Conservation (phyloP, 2,113 vertebrate species). For the Entomyzon cyanotis region DNA sequence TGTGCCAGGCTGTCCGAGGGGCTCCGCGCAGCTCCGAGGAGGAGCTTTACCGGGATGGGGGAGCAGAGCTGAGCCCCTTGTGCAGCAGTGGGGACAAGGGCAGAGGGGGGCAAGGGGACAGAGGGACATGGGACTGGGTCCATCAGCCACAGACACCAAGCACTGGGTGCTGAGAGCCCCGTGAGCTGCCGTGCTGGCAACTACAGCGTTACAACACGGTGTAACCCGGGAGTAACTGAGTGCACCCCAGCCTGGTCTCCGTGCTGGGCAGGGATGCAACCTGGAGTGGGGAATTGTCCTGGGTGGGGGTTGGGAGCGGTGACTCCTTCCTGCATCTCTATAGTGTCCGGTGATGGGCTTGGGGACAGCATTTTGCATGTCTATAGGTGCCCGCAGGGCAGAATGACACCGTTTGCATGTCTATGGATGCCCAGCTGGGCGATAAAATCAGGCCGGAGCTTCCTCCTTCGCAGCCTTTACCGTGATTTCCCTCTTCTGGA, state of each 20-base stretch:
- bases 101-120: not conserved
- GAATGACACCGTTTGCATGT: not conserved
- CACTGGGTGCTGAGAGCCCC: rapidly evolving
- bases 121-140: not conserved
- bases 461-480: not conserved
- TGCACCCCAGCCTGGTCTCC: rapidly evolving
- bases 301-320: not conserved
- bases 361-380: not conserved
- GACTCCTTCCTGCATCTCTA: not conserved
- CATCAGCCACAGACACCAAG: not conserved
- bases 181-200: not conserved
- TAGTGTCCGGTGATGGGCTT: not conserved
- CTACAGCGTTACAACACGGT: not conserved
- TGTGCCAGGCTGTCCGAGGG: not conserved
- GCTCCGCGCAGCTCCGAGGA: rapidly evolving
- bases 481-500: not conserved
- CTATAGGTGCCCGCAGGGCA: not conserved
- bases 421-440: not conserved
- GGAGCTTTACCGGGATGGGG: not conserved
- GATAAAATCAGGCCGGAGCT: not conserved
- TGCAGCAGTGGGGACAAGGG: not conserved
- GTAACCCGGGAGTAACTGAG: not conserved
- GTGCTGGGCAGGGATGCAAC: not conserved
- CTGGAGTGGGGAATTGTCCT: rapidly evolving
- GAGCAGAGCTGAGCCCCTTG: not conserved